phyloP scores from a whole-genome alignment of 2,797 vertebrate species.

The Phrynocephalus vlangalii region DNA sequence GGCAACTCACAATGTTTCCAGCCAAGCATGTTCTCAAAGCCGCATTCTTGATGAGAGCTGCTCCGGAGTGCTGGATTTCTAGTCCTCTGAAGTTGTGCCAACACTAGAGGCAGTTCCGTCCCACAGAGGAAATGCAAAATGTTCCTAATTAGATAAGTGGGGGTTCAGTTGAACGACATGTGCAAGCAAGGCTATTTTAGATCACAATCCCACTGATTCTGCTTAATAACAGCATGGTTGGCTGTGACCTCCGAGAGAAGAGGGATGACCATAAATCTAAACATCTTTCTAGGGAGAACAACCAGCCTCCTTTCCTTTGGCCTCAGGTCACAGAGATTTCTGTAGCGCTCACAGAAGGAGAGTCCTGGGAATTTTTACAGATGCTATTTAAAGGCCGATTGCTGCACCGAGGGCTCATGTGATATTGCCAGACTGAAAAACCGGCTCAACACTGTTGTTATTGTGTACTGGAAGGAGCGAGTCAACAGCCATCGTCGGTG shows the following conservation, averaged over 20 bases:
- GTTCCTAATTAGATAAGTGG: not conserved
- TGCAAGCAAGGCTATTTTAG: not conserved
- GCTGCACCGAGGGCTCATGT: not conserved
- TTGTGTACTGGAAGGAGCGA: slow-evolving; percentile 1
- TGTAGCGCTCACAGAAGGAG: not conserved
- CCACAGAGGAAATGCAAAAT: slow-evolving; percentile 1
- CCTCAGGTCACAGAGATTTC: not conserved
- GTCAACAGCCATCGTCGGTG: not conserved
- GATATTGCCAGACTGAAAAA: not conserved
- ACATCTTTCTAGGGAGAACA: not conserved
- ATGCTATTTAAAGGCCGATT: slow-evolving; percentile 23
- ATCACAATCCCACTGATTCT: not conserved
- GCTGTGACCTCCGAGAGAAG: not conserved
- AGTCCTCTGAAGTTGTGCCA: not conserved
- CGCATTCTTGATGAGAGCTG: not conserved
- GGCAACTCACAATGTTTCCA: not conserved
- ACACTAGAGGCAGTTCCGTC: not conserved
- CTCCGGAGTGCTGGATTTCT: not conserved
- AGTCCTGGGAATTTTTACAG: not conserved
- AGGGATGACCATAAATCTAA: not conserved
- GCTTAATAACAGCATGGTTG: not conserved
- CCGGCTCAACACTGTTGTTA: not conserved
- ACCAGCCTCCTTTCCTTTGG: not conserved
- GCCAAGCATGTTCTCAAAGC: not conserved
- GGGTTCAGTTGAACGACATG: not conserved